These are phyloP conservation scores for Argynnis bischoffii DNA, from an alignment of 2,888 invertebrate species.

Conservation along the genomic window DNA sequence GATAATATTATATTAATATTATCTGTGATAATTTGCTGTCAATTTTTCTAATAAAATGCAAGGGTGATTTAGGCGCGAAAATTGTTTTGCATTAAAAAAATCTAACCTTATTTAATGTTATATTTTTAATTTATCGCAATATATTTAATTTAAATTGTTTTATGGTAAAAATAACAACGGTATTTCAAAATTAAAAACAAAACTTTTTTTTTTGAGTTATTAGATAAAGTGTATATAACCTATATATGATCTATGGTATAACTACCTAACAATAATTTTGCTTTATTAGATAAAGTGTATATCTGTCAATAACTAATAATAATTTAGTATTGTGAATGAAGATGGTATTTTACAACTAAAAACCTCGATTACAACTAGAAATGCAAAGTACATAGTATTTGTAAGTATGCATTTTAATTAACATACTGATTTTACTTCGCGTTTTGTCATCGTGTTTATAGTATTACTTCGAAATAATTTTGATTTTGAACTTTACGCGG, in stretches of 20 bases:
- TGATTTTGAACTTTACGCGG: too few species aligned
- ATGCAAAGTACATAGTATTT: neutral
- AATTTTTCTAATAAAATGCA: neutral
- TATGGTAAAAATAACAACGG: neutral
- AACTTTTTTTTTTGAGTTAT: too few species aligned
- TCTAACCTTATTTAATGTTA: too few species aligned
- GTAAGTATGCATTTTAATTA: conserved; percentile 2
- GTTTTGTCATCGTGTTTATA: too few species aligned
- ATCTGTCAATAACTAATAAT: neutral
- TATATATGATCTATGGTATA: too few species aligned
- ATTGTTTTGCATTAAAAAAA: neutral
- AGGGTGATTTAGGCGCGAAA: conserved; percentile 3
- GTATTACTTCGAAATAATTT: too few species aligned
- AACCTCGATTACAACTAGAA: too few species aligned
- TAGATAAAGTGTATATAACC: neutral
- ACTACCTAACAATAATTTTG: too few species aligned
- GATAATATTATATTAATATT: conserved; percentile 1
- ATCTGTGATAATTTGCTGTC: conserved; percentile 6
- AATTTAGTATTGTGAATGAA: neutral
- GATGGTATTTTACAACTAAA: too few species aligned
- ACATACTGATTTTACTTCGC: neutral
- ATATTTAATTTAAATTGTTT: neutral
- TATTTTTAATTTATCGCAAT: neutral
- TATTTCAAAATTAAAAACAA: neutral
- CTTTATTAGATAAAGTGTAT: too few species aligned